phyloP scores from a whole-genome alignment of 2,797 vertebrate species.

The Lepus oiostolus region DNA sequence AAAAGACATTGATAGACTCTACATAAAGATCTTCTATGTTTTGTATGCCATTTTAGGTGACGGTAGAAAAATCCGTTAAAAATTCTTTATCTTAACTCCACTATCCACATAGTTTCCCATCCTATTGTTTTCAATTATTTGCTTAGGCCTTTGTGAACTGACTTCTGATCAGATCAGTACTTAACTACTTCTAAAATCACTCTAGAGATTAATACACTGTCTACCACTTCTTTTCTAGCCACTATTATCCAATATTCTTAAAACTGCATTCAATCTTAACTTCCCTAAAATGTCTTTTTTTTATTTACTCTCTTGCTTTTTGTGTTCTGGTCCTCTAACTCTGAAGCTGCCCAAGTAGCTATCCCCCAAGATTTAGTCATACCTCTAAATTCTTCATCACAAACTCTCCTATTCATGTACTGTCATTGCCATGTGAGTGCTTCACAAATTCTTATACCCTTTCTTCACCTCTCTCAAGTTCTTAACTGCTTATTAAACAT shows the following conservation, averaged over 20 bases:
- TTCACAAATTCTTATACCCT: not conserved
- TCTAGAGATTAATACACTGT: not conserved
- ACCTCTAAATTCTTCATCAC: not conserved
- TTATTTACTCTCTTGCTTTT: not conserved
- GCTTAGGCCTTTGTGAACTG: not conserved
- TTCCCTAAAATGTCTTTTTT: slow-evolving; percentile 11
- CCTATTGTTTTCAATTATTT: not conserved
- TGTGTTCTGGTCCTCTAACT: not conserved
- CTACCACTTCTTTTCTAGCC: not conserved
- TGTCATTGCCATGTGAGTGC: not conserved
- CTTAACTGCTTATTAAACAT: not conserved
- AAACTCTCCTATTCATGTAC: not conserved
- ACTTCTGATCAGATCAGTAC: not conserved
- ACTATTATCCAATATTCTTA: not conserved
- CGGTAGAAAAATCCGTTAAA: not conserved
- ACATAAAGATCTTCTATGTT: not conserved
- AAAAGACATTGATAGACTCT: not conserved
- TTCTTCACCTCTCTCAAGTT: not conserved
- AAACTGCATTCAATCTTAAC: not conserved
- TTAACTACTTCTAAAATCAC: not conserved
- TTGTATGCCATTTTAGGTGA: not conserved
- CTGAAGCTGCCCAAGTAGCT: not conserved
- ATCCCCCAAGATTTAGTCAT: not conserved
- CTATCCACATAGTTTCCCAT: not conserved
- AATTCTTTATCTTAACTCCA: not conserved